These are phyloP conservation scores for Cordilura impudica DNA, from an alignment of 2,888 invertebrate species.

Conservation along the genomic window DNA sequence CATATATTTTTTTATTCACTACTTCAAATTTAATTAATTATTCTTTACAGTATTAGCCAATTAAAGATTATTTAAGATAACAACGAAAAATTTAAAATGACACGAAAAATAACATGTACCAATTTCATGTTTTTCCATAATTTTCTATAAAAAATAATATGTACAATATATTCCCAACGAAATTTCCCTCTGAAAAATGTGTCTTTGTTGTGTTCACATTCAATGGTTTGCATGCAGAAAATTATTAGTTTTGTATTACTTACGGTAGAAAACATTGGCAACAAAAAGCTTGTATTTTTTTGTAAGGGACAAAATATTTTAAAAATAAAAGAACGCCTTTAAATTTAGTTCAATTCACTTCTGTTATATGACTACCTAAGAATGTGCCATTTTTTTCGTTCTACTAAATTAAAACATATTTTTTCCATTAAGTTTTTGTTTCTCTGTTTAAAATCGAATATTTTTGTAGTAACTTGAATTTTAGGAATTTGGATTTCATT, in stretches of 20 bases:
- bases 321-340: neutral
- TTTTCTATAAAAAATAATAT: neutral
- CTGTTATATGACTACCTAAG: constrained; percentile 31
- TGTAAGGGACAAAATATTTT: neutral
- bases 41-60: neutral
- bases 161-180: constrained; percentile 15
- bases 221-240: constrained; percentile 42
- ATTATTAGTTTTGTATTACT: constrained; percentile 39
- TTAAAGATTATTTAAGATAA: neutral
- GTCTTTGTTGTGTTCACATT: constrained; percentile 14
- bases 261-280: neutral
- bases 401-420: constrained; percentile 26
- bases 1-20: too few species aligned
- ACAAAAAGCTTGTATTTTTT: neutral
- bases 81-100: neutral
- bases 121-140: constrained; percentile 42
- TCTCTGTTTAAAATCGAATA: constrained; percentile 36
- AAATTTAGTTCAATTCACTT: constrained; percentile 32
- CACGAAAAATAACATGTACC: constrained; percentile 28
- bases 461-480: constrained; percentile 23
- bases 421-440: constrained; percentile 37
- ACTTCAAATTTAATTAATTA: too few species aligned
- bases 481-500: constrained; percentile 30
- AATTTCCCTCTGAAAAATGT: neutral
- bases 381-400: constrained; percentile 27